Evolutionary conservation across 92 coral and sea anemone genomes (phyloP), one percentile per base, ranked within the genome.

Genomic region (Epizoanthus rinbou): DNA sequence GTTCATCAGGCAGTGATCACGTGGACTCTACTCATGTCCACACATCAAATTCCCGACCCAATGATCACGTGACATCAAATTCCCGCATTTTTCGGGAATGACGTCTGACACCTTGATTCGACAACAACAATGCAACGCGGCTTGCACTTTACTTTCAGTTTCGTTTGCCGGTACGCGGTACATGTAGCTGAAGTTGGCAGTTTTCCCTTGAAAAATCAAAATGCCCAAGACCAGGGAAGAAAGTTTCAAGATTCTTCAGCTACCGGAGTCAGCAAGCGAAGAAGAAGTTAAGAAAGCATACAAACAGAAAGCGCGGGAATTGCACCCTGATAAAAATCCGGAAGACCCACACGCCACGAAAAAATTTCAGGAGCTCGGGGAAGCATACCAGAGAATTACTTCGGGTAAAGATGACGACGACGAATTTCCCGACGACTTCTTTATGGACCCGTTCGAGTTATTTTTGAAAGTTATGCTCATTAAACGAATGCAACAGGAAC

Each of bases 241-340:
- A 28, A 75, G 97, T 53, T 88, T 85, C 19, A 89, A 84, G 21
- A 54, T 90, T 41, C 97, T 92, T 24, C 90, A 93, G 24, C 89
- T 92, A 14, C 78, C 97, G 16, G 65, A 72, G 45, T 59, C 75
- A 18, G 97, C 97, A 5, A 85, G 74, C 15, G 97, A 92, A 9
- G 93, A 90, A 3, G 97, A 92, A 64, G 90, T 92, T 39, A 79
- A 74, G 79, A 83, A 76, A 80, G 93, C 93, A 6, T 92, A 90
- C 81, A 84, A 87, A 64, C 91, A 80, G 82, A 92, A 92, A 85
- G 97, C 97, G 60, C 85, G 84, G 0, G 93, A 90, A 85, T 85
- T 88, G 13, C 97, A 92, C 59, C 97, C 97, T 28, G 97, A 92
- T 84, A 92, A 92, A 76, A 92, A 92, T 52, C 93, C 85, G 0